A percentile compares a stretch with the other conserved stretches of the same genome.
phyloP scores from a whole-genome alignment of 1,140 invertebrate species.

The Coptotermes formosanus region DNA sequence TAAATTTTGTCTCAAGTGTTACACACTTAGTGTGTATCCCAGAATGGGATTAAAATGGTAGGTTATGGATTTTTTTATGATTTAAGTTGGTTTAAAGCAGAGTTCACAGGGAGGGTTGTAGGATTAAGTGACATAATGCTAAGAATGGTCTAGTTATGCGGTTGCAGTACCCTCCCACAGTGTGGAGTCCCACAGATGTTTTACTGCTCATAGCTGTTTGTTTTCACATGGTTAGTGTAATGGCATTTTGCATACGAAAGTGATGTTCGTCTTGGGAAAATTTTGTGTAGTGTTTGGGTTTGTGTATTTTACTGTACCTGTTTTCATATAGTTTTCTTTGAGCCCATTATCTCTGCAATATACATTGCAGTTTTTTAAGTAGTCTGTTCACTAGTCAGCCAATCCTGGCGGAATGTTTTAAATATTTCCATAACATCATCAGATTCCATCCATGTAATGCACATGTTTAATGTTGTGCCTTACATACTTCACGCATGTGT shows the following conservation, averaged over 20 bases:
- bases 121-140: neutral
- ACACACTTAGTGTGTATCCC: neutral
- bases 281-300: slow-evolving; percentile 25
- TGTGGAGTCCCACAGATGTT: neutral
- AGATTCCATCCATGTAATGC: slow-evolving; percentile 1
- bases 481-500: neutral
- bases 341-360: neutral
- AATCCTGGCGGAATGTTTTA: neutral
- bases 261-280: neutral
- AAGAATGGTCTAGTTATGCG: neutral
- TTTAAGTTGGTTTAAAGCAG: neutral
- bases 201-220: neutral
- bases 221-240: neutral
- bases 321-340: slow-evolving; percentile 45
- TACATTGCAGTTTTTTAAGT: neutral
- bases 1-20: neutral
- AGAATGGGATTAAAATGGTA: neutral
- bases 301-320: slow-evolving; percentile 45
- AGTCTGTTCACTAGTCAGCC: slow-evolving; percentile 8
- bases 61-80: neutral
- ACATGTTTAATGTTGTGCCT: neutral
- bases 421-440: neutral
- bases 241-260: neutral
- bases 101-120: neutral
- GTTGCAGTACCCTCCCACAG: neutral